Percentiles rank a stretch among this genome's conserved stretches.
These are phyloP conservation scores for Tachypleus tridentatus DNA, from an alignment of 1,140 invertebrate genomes.

Conservation along the genomic window DNA sequence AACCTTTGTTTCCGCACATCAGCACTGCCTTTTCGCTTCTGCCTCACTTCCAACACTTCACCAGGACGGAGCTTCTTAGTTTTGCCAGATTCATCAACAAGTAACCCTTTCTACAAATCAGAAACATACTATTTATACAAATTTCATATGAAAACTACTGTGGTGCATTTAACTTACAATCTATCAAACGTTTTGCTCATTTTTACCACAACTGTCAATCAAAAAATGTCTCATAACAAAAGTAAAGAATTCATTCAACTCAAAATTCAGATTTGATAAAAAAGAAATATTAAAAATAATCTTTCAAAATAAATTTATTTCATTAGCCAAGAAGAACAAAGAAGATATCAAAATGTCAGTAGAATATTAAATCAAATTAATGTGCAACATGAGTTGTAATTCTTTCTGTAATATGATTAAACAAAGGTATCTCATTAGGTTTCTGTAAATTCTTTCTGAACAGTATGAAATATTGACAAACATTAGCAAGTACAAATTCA, in stretches of 20 bases:
- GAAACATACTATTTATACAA: not conserved
- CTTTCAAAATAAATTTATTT: too few relatives aligned
- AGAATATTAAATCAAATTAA: too few relatives aligned
- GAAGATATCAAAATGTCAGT: too few relatives aligned
- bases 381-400: too few relatives aligned
- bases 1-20: conserved; percentile 21
- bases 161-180: not conserved
- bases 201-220: not conserved
- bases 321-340: too few relatives aligned
- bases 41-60: conserved; percentile 28
- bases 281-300: not conserved
- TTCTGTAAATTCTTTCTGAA: too few relatives aligned
- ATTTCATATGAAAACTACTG: too few relatives aligned
- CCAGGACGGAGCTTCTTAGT: conserved; percentile 28
- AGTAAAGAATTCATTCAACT: not conserved
- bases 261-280: not conserved
- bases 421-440: too few relatives aligned
- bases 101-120: conserved; percentile 24
- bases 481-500: too few relatives aligned
- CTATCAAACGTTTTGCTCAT: not conserved
- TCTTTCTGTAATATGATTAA: too few relatives aligned
- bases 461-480: too few relatives aligned
- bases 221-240: not conserved
- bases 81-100: conserved; percentile 25
- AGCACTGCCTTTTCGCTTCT: conserved; percentile 16